phyloP scores from a whole-genome alignment of 92 coral and sea anemone genomes.

The Pocillopora grandis region DNA sequence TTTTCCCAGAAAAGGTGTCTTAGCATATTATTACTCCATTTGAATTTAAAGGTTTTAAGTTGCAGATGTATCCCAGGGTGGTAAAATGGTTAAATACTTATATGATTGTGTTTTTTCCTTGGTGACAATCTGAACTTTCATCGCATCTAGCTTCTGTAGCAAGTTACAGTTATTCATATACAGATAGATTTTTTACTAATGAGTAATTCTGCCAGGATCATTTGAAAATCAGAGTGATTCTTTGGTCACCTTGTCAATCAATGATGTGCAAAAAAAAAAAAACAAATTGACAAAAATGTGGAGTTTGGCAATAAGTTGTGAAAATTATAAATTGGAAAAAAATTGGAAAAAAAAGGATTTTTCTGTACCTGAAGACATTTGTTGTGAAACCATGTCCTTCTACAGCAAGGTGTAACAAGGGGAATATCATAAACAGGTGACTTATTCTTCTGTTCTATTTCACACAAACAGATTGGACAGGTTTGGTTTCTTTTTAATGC shows the following conservation, averaged over 20 bases:
- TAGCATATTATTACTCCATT: no score
- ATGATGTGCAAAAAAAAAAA: not conserved
- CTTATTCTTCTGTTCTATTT: conserved; percentile 38
- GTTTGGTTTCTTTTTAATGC: not conserved
- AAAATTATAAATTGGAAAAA: not conserved
- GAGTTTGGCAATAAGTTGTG: not conserved
- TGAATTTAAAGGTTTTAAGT: no score
- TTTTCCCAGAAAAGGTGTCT: not conserved
- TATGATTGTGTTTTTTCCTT: no score
- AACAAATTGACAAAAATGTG: not conserved
- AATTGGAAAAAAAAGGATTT: not conserved
- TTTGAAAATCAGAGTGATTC: no score
- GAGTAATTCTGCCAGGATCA: no score
- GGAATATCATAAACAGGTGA: conserved; percentile 20
- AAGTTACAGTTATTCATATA: no score
- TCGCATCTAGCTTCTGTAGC: no score
- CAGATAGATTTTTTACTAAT: no score
- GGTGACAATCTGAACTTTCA: no score
- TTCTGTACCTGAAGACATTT: conserved; percentile 76
- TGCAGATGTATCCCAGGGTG: no score
- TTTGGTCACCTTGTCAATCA: no score
- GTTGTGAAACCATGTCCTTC: conserved; percentile 78
- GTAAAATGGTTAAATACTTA: no score
- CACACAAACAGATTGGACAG: conserved; percentile 73
- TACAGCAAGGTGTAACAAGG: conserved; percentile 83